A percentile compares a stretch with the other conserved stretches of the same genome.
Evolutionary conservation across 2,888 invertebrate genomes (phyloP).

Genomic region (Branchellion lobata): DNA sequence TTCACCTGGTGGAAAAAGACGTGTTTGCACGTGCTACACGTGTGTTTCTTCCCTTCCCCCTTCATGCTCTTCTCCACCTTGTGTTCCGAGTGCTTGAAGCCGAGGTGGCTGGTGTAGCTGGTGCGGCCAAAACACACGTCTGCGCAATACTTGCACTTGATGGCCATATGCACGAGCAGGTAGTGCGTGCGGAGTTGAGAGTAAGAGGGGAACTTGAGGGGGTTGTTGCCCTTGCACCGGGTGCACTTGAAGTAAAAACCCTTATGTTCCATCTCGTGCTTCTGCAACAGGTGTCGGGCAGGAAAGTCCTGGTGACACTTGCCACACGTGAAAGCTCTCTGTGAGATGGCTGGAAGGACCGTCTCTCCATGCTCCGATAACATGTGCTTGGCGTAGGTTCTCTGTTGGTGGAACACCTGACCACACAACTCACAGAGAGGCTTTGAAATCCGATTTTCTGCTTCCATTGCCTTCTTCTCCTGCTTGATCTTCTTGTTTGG

Average conservation of each 20-base stretch:
- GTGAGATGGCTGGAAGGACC: neutral
- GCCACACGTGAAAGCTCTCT: slow-evolving; percentile 23
- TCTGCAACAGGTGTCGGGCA: slow-evolving; percentile 35
- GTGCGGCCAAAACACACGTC: slow-evolving; percentile 35
- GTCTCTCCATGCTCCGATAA: slow-evolving; percentile 10
- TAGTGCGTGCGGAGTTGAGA: slow-evolving; percentile 37
- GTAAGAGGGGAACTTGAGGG: slow-evolving; percentile 41
- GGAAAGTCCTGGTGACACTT: slow-evolving; percentile 33
- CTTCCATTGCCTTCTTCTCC: neutral
- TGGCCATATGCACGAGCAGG: slow-evolving; percentile 32
- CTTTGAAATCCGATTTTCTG: slow-evolving; percentile 26
- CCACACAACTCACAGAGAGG: slow-evolving; percentile 37
- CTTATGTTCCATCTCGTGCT: slow-evolving; percentile 41
- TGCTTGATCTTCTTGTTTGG: neutral
- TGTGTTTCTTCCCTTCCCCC: slow-evolving; percentile 31
- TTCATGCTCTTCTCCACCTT: slow-evolving; percentile 26
- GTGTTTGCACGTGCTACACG: slow-evolving; percentile 25
- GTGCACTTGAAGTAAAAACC: slow-evolving; percentile 40
- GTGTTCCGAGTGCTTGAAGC: slow-evolving; percentile 26
- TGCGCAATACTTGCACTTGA: slow-evolving; percentile 39
- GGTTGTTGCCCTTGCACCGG: slow-evolving; percentile 10
- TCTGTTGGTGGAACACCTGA: slow-evolving; percentile 38
- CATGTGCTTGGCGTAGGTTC: slow-evolving; percentile 39
- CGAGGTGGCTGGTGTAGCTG: slow-evolving; percentile 25
- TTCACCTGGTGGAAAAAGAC: slow-evolving; percentile 23